Base-by-base conservation (phyloP, 2,888 invertebrate species). In the Meteorus colon region DNA sequence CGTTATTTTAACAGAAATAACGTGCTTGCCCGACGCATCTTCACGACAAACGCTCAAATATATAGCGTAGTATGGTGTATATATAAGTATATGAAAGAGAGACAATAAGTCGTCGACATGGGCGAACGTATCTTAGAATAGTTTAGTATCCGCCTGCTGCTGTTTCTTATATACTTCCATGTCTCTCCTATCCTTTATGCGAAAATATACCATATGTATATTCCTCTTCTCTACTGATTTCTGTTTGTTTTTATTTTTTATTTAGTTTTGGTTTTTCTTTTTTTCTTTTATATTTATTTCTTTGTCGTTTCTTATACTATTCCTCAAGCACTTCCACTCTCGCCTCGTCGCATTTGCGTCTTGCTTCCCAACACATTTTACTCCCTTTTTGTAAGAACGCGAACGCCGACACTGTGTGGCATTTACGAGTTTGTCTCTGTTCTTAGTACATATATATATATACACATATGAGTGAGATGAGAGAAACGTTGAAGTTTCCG, bases 1-100 rank as follows among this genome's bases (percentile, higher is more conserved):
- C 83, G 87, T 84, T 86, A 86, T 88, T 89, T 89, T 88, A 88
- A 89, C 88, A 85, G 87, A 89, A 89, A 89, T 88, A 89, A 89
- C 87, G 82, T 81, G 80, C 78, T 77, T 77, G 77, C 81, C 76
- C 77, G 79, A 81, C 51, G 74, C 55, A 19, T 19, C 45, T 12
- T 24, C 24, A 74, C 77, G 76, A 67, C 73, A 72, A 71, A 75
- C 37, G 12, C 34, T 65, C 3, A 10, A 65, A 37, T 19, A 65
- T 65, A 19, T 37, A 65, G 34, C 8, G 16, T 19, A 19, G 65
- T 37, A 41, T 37, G 16, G 74, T 74, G 69, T 16, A 69, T 29
- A n/a, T 48, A 59, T 31, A 19, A 60, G 6, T 59, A 45, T 59
- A 67, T 29, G 41, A 60, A 69, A 63, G 76, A 82, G 81, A 82